Base-by-base conservation (phyloP, 1,140 invertebrate genomes). In the Drosophila ironensis region DNA sequence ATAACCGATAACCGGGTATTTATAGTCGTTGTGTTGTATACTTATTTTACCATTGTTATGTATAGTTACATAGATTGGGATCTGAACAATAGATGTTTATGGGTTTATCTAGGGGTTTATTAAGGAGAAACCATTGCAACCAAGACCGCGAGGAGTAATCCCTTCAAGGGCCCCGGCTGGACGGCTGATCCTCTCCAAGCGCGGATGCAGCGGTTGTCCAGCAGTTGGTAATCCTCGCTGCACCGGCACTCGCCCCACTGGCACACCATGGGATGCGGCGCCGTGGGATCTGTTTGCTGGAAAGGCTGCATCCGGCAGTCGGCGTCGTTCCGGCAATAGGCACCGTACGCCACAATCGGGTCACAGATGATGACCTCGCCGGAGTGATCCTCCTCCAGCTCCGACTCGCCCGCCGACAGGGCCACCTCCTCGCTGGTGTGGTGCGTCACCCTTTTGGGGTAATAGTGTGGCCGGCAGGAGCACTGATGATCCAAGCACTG, bases 301-400 rank as follows among this genome's bases (percentile, higher is more conserved):
- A 47, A 0, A 1, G 6, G 22, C 14, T 76, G n/a, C 44, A 66
- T 63, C n/a, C 52, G 75, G n/a, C 80, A 84, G 17, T 84, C 80
- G 16, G 16, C 25, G 4, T 74, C 11, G 8, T 40, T 48, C 1
- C 33, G 71, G 24, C 80, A 84, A 17, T 68, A 60, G 1, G 41
- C 54, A 0, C 80, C 80, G 30, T 35, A 84, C 4, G 17, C 0
- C 4, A 78, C 52, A 6, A 40, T 17, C 1, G 64, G 64, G 12
- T 42, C 46, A 7, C 78, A 84, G 12, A 7, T 44, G 4, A 60
- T 59, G 0, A 3, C 24, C 12, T 51, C 42, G n/a, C 7, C 14
- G 0, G 3, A 1, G 1, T 46, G 11, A 1, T 37, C 17, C 1
- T 11, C 17, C 0, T 53, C 5, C 11, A 46, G 4, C 11, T 12